Conservation (phyloP, 2,113 vertebrate genomes). For the Hystrix brachyura region DNA sequence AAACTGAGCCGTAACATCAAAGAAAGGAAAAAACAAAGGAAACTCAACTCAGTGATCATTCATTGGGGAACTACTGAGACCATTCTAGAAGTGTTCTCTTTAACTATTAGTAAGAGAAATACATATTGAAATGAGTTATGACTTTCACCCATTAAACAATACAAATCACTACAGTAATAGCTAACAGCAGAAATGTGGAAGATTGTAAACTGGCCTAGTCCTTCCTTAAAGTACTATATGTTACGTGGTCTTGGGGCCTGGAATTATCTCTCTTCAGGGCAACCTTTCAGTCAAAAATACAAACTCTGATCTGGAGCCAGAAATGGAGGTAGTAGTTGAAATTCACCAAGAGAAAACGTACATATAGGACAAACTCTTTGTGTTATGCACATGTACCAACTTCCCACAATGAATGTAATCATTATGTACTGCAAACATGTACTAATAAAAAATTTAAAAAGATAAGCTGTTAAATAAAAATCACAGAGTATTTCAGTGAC, state of each 20-base stretch:
- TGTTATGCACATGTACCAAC: neutral
- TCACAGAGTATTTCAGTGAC: neutral
- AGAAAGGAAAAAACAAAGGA: neutral
- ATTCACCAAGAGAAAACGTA: neutral
- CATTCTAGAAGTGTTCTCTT: neutral
- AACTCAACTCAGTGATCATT: neutral
- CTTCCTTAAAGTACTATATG: neutral
- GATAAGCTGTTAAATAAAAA: neutral
- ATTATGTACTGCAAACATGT: neutral
- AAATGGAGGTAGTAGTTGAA: neutral
- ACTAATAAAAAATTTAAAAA: neutral
- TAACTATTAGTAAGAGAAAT: neutral
- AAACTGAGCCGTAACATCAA: neutral
- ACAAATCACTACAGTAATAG: neutral
- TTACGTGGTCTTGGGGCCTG: neutral
- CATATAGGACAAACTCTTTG: neutral
- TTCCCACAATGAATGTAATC: neutral
- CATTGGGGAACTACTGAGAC: neutral
- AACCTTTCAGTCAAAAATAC: neutral
- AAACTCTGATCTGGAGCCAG: neutral
- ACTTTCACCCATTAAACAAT: neutral
- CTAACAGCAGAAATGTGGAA: neutral
- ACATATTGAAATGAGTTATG: slow-evolving; percentile 8
- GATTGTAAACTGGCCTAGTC: neutral
- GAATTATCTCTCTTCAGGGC: neutral